A percentile compares a stretch with the other conserved stretches of the same genome.
phyloP scores from a whole-genome alignment of 2,888 invertebrate genomes.

The Phania funesta region DNA sequence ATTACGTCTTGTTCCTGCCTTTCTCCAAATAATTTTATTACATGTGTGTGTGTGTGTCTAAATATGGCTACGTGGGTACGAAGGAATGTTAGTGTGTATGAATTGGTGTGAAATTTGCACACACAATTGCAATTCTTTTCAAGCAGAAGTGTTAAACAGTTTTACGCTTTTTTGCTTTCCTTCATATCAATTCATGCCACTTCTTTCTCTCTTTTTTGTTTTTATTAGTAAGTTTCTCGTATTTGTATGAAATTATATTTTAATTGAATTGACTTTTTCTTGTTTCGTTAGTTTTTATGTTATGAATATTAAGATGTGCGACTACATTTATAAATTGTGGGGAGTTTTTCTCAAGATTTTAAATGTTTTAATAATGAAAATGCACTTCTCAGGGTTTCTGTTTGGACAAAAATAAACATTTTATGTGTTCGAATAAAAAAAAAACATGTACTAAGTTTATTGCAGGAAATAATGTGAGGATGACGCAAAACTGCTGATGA shows the following conservation, averaged over 20 bases:
- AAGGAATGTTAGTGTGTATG: background rate
- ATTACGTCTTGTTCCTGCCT: conserved; percentile 34
- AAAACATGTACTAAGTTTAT: too few relatives aligned
- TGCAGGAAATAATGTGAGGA: too few relatives aligned
- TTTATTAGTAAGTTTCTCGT: conserved; percentile 2
- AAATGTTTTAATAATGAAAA: conserved; percentile 56
- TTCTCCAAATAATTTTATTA: background rate
- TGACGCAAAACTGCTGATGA: too few relatives aligned
- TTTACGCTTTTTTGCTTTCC: conserved; percentile 70
- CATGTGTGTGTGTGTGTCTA: background rate
- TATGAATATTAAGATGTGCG: conserved; percentile 33
- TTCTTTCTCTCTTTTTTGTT: background rate
- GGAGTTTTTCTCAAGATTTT: conserved; percentile 39
- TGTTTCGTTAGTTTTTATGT: conserved; percentile 28
- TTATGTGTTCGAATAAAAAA: background rate
- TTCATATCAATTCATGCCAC: conserved; percentile 26
- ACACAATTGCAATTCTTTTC: conserved; percentile 47
- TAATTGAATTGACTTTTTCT: conserved; percentile 64
- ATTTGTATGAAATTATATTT: conserved; percentile 59
- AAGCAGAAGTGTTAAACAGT: conserved; percentile 70
- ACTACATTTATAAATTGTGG: conserved; percentile 8
- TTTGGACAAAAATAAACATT: background rate
- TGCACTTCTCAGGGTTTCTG: conserved; percentile 8
- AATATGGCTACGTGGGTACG: too few relatives aligned
- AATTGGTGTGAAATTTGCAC: conserved; percentile 52